These are phyloP conservation scores for Chaetorhynchus papuensis DNA, from an alignment of 2,113 vertebrate genomes.

Conservation along the genomic window DNA sequence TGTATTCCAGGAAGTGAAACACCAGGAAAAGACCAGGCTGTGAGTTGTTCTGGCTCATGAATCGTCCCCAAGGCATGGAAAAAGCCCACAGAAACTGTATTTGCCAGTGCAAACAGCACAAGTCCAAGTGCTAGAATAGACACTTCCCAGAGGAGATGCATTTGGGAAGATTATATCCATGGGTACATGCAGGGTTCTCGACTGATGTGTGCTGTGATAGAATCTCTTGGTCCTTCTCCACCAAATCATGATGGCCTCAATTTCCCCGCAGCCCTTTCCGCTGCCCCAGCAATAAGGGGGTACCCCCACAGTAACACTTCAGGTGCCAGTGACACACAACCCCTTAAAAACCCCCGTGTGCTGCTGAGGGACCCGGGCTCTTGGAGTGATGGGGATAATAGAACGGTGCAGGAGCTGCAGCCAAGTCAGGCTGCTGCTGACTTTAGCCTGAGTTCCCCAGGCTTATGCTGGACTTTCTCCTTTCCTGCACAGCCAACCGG, in stretches of 20 bases:
- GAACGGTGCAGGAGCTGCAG: neutral
- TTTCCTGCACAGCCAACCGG: neutral
- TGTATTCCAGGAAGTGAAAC: conserved; percentile 2
- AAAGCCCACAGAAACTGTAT: neutral
- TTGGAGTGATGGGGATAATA: neutral
- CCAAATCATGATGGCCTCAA: neutral
- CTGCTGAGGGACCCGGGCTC: neutral
- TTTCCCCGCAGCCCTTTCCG: neutral
- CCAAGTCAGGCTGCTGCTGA: neutral
- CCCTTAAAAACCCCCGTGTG: neutral
- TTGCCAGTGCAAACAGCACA: neutral
- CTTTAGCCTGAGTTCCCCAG: neutral
- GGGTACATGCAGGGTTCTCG: neutral
- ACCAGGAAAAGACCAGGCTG: neutral
- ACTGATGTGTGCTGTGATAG: neutral
- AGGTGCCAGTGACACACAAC: neutral
- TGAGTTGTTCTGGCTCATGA: neutral
- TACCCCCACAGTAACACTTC: neutral
- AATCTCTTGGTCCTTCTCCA: neutral
- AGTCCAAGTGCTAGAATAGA: neutral
- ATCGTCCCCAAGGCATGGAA: neutral
- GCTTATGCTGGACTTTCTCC: neutral
- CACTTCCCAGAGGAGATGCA: neutral
- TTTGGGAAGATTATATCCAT: neutral
- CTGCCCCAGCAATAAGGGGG: neutral